Evolutionary conservation across 2,888 invertebrate species (phyloP), one percentile per base, ranked within the genome.

Genomic region (Urechis unicinctus): DNA sequence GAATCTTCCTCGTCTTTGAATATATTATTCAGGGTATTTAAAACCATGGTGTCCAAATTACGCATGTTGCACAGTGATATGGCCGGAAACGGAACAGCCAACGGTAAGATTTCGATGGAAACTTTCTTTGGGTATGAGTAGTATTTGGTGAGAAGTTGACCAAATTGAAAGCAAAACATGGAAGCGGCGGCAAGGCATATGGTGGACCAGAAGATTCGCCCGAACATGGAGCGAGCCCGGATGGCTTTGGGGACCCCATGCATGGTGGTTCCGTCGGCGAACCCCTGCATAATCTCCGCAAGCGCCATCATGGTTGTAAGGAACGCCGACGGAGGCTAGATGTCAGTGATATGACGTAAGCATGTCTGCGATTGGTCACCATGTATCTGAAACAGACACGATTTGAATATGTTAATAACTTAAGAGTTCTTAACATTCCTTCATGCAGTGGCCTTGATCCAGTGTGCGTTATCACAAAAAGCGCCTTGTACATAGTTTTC

Each of bases 21-120:
- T 26, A 61, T 52, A 17, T 45, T 24, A 50, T 62, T 62, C 41
- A 62, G 53, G 3, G 29, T 49, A 46, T 62, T 62, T 13, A 62
- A 47, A 3, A 62, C 53, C 30, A 59, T 62, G 43, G 41, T 59
- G 41, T 62, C 62, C 25, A 62, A 51, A 47, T 62, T 62, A 9
- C 62, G 57, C 58, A 62, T 62, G 56, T 62, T 62, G 52, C 62
- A 62, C 36, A 62, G 48, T 1, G 60, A 61, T 25, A 62, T 62
- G 31, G 62, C 61, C 0, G 62, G 62, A 44, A 62, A 62, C 1
- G 62, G 57, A 5, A 62, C 57, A 13, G 50, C 30, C 1, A 56
- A 48, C 1, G 62, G 62, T 3, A 62, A 53, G 3, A 62, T 52
- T 26, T 62, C 62, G 13, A 62, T 61, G 28, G 59, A 56, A 13